Evolutionary conservation across 2,888 invertebrate species (phyloP), one percentile per base, ranked within the genome.

Genomic region (Ectemnius lituratus): DNA sequence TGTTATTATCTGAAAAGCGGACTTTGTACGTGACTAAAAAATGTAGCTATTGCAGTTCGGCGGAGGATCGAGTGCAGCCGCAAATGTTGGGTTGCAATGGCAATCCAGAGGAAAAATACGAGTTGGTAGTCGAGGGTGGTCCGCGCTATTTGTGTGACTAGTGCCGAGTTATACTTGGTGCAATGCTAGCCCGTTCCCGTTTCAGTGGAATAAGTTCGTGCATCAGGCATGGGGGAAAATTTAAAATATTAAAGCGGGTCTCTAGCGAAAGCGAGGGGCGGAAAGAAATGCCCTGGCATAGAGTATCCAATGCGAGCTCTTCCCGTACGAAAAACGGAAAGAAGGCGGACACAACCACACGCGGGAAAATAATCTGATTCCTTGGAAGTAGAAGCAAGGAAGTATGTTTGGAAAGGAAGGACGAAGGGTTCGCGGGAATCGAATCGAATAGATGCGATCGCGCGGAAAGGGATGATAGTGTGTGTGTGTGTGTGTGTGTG

Each of bases 361-460:
- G 73, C 77, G 81, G 73, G 83, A 83, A 83, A 82, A 82, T 80
- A 82, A 82, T 82, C 83, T 83, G 83, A 82, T 83, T 80, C 70
- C 62, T 62, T 64, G 73, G 70, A 74, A 78, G 37, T 20, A 20
- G 27, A 37, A 37, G 20, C 23, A 20, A 23, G 37, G 57, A 46
- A n/a, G 49, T 37, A 52, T 18, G 63, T 58, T 58, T 18, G 28
- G 46, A 18, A 58, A 18, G 62, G 27, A 27, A 20, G 65, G 37
- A 65, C 59, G 57, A 60, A 58, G 69, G 69, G 81, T 79, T 81
- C 70, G 64, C 58, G 60, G 69, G 66, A 70, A 76, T 74, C 71
- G 75, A 75, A 81, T 78, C 75, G 80, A 78, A 82, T 82, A 78
- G 78, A 80, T 52, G 4, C n/a, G 52, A 76, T 74, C 71, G 75